phyloP scores from a whole-genome alignment of 2,113 vertebrate species.

The Pterocles orientalis region DNA sequence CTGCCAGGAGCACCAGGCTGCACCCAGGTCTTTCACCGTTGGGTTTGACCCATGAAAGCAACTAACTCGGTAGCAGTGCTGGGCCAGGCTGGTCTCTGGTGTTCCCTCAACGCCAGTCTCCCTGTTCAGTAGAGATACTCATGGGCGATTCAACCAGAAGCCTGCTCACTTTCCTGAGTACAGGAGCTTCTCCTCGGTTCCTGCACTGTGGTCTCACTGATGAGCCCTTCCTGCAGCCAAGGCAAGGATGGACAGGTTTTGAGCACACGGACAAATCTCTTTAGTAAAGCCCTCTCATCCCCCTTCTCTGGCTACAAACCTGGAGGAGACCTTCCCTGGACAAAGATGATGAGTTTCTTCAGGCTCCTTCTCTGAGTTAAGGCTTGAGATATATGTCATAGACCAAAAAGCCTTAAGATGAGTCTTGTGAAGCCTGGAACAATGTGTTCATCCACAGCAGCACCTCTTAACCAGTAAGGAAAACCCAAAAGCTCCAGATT shows the following conservation, averaged over 20 bases:
- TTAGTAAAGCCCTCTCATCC: not conserved
- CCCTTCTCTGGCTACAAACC: not conserved
- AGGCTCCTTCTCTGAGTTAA: not conserved
- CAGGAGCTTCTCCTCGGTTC: not conserved
- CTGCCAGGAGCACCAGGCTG: not conserved
- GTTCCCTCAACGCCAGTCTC: not conserved
- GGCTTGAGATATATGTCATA: not conserved
- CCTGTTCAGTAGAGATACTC: accelerated
- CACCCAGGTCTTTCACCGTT: accelerated
- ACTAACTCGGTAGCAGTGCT: accelerated
- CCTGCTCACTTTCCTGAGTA: not conserved
- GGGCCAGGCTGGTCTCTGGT: not conserved
- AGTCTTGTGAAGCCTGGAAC: not conserved
- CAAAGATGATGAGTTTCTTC: not conserved
- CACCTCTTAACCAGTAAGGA: not conserved
- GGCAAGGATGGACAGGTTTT: not conserved
- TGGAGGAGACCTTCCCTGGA: not conserved
- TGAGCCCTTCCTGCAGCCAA: not conserved
- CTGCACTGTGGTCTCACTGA: not conserved
- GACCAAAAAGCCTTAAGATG: not conserved
- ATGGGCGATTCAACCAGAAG: not conserved
- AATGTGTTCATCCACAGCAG: not conserved
- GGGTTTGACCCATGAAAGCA: not conserved
- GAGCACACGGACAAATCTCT: not conserved
- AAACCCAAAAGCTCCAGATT: not conserved